Conservation (phyloP, 2,113 vertebrate genomes). For the Chlorodrepanis virens region DNA sequence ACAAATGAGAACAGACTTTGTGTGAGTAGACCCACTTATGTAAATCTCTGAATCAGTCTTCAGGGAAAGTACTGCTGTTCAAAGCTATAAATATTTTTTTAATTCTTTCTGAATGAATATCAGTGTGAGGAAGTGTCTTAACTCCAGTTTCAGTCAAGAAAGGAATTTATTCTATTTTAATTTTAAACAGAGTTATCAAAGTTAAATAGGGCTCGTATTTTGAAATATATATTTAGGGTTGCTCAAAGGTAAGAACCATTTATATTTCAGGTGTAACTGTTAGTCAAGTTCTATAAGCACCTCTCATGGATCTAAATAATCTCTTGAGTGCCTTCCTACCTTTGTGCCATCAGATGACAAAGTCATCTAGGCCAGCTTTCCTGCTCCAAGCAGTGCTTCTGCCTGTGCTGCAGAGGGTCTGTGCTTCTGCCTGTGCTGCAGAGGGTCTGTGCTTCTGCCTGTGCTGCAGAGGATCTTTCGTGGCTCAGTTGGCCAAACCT, state of each 20-base stretch:
- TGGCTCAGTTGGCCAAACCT: not conserved
- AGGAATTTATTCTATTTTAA: not conserved
- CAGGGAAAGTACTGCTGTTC: not conserved
- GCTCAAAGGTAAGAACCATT: not conserved
- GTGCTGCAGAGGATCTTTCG: rapidly evolving
- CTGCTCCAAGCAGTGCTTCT: not conserved
- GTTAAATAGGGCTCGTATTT: not conserved
- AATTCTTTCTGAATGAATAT: constrained; percentile 23
- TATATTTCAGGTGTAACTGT: not conserved
- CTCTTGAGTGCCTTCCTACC: not conserved
- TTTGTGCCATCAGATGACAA: not conserved
- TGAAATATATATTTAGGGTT: not conserved
- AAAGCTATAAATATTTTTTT: not conserved
- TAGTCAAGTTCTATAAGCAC: not conserved
- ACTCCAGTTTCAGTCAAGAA: not conserved
- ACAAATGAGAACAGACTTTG: not conserved
- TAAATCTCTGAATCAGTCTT: constrained; percentile 20
- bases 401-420: rapidly evolving
- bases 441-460: not conserved
- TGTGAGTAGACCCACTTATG: not conserved
- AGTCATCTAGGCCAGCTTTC: not conserved
- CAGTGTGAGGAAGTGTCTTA: not conserved
- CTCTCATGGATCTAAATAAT: not conserved
- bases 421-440: rapidly evolving
- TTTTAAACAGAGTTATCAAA: not conserved